Evolutionary conservation across 2,888 invertebrate species (phyloP).

Genomic region (Dolichopus griseipennis): DNA sequence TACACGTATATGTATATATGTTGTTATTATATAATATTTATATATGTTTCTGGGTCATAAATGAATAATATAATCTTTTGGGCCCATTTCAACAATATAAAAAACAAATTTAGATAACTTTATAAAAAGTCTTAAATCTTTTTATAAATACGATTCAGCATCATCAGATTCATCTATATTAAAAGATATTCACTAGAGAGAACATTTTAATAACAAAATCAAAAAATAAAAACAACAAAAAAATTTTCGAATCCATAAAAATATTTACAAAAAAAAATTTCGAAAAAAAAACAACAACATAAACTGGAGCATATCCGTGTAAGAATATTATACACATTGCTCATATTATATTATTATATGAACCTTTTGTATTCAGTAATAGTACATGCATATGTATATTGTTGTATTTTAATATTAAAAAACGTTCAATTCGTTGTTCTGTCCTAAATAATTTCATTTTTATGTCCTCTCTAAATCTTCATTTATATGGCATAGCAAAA

Average conservation of each 20-base stretch:
- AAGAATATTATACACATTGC: neutral
- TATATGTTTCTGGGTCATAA: neutral
- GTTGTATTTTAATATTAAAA: neutral
- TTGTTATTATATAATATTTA: too few relatives aligned
- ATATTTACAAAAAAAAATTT: neutral
- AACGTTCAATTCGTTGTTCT: neutral
- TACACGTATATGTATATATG: too few relatives aligned
- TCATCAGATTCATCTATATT: neutral
- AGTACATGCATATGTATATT: neutral
- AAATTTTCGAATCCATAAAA: neutral
- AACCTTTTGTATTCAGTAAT: neutral
- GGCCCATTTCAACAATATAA: neutral
- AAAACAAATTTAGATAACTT: conserved; percentile 4
- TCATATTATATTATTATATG: neutral
- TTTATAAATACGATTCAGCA: neutral
- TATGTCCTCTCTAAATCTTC: neutral
- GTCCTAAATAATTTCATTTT: neutral
- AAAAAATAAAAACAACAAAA: neutral
- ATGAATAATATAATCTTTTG: neutral
- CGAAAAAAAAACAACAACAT: neutral
- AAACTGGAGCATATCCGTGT: neutral
- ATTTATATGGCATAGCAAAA: too few relatives aligned
- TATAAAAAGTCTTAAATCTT: conserved; percentile 3
- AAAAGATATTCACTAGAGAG: neutral
- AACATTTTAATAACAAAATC: too few relatives aligned